Percentiles rank a stretch among this genome's conserved stretches.
These are phyloP conservation scores for Labeo rohita DNA, from an alignment of 2,113 vertebrate species.

Conservation along the genomic window DNA sequence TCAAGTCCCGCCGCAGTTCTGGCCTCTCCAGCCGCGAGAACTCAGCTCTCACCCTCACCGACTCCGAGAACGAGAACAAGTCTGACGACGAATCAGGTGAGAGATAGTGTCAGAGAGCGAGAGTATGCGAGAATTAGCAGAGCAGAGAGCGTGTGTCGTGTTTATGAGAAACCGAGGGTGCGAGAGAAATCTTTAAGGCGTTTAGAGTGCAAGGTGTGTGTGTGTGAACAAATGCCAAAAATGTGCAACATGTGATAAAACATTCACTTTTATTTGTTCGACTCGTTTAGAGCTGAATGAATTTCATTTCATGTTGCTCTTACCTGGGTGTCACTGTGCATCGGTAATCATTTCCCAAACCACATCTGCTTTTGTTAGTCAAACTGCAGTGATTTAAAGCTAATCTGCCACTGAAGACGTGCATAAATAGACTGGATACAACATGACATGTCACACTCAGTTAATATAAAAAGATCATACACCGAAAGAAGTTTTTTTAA, in stretches of 20 bases:
- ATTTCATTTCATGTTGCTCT: conserved; percentile 6
- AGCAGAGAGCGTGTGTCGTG: neutral
- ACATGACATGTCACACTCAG: neutral
- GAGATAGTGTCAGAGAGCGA: conserved; percentile 6
- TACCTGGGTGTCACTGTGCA: neutral
- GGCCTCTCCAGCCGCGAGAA: conserved; percentile 88
- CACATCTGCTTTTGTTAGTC: neutral
- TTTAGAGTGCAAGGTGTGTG: conserved; percentile 1
- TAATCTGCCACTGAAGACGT: neutral
- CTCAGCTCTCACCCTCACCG: conserved; percentile 87
- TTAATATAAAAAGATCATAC: neutral
- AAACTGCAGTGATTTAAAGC: neutral
- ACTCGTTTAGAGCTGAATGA: conserved; percentile 34
- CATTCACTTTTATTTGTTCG: conserved; percentile 34
- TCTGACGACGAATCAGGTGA: conserved; percentile 87
- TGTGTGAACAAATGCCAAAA: conserved; percentile 18
- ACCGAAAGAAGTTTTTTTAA: neutral
- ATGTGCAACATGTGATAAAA: conserved; percentile 20
- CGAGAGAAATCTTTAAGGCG: conserved; percentile 17
- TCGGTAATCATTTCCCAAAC: neutral
- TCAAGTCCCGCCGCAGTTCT: conserved; percentile 84
- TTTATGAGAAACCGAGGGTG: conserved; percentile 9
- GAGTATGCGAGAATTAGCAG: neutral
- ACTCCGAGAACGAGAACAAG: conserved; percentile 89
- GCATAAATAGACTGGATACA: neutral